Base-by-base conservation (phyloP, 2,113 vertebrate species). In the Dryoscopus gambensis region DNA sequence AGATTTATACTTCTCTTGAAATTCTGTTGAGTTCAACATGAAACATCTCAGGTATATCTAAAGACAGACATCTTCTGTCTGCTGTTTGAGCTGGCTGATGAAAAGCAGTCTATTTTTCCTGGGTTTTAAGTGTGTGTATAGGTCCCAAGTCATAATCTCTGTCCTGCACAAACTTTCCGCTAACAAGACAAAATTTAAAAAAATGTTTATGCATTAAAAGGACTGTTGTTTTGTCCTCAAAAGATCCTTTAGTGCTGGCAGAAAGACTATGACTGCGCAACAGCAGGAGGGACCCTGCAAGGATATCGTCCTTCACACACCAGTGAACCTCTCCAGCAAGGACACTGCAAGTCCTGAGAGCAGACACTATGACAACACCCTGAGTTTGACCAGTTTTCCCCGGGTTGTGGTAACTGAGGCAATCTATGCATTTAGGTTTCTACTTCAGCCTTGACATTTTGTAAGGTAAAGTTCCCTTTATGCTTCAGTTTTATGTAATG, bases 201-300 rank as follows among this genome's bases (percentile, higher is more conserved):
- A 81, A 47, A 6, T 89, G 68, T 84, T 95, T 95, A 92, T 16
- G 0, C 82, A 87, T 63, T 35, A 63, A 86, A 84, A 47, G n/a
- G 9, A 89, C 39, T 96, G 89, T 93, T 96, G 56, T 95, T 95
- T 92, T 95, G 76, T 92, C 94, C 95, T 96, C 76, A 92, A 55
- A 88, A 94, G 33, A 50, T 84, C 83, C 39, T 74, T 70, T 7
- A 80, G 33, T 35, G 46, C 55, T 86, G 68, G 55, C 80, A 95
- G 80, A 93, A 92, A 70, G 68, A 31, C 64, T 35, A 33, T 2
- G 5, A 84, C 76, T 71, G 40, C 0, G 13, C 35, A 95, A 89
- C 86, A 97, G 86, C 94, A 93, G 91, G 89, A 92, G 60, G 83
- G 67, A 81, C 64, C 20, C 93, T 70, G 73, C 68, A 95, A 52